These are phyloP conservation scores for Andrena flavipes DNA, from an alignment of 2,888 invertebrate genomes.

Conservation along the genomic window DNA sequence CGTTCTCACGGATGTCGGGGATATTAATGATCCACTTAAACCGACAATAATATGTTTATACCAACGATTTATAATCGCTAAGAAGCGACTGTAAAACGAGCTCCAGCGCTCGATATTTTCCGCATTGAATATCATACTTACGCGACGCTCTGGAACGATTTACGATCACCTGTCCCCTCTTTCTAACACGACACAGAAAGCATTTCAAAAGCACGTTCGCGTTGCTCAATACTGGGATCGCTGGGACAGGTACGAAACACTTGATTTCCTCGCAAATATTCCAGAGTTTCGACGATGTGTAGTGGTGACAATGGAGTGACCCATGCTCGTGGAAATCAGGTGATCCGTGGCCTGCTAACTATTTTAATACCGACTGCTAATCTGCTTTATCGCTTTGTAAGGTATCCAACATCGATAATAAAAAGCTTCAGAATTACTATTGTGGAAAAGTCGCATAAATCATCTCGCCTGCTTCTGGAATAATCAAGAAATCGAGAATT, in stretches of 20 bases:
- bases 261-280: not conserved
- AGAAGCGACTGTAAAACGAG: not conserved
- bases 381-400: conserved; percentile 2
- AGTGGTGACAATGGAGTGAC: too few relatives aligned
- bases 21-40: conserved; percentile 68
- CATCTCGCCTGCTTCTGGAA: too few relatives aligned
- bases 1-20: conserved; percentile 66
- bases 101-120: conserved; percentile 40
- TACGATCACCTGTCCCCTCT: conserved; percentile 42
- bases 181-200: conserved; percentile 2
- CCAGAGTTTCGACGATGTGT: not conserved
- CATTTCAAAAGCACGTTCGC: conserved; percentile 9
- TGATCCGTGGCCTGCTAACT: not conserved
- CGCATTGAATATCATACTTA: conserved; percentile 56
- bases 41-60: conserved; percentile 69
- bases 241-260: not conserved
- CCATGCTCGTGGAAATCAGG: not conserved
- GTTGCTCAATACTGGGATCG: not conserved
- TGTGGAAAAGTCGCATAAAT: too few relatives aligned
- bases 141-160: conserved; percentile 49
- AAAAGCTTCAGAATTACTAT: not conserved
- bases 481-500: not conserved
- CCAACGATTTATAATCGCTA: conserved; percentile 62
- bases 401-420: not conserved
- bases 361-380: not conserved